Conservation (phyloP, 2,888 invertebrate genomes). For the Cheilosia vulpina region DNA sequence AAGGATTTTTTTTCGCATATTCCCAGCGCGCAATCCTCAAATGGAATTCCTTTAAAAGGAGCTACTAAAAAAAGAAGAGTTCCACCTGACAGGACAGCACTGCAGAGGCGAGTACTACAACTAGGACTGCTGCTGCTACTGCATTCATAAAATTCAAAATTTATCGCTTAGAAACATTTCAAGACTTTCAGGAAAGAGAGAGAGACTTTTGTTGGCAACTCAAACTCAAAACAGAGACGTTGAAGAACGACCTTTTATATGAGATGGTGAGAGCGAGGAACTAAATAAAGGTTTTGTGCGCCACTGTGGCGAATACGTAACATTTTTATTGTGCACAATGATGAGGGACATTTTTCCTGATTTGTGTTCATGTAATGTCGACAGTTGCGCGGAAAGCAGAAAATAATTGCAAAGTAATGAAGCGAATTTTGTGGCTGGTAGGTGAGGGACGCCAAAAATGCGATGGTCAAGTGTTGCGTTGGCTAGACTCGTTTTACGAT, state of each 20-base stretch:
- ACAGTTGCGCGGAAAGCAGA: not conserved
- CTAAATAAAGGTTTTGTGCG: not conserved
- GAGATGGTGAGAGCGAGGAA: not conserved
- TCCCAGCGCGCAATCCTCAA: slow-evolving; percentile 39
- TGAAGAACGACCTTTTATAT: slow-evolving; percentile 16
- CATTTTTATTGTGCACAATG: slow-evolving; percentile 20
- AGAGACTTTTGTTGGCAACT: slow-evolving; percentile 13
- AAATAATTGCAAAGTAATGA: not conserved
- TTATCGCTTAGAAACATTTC: slow-evolving; percentile 62
- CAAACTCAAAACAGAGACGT: slow-evolving; percentile 14
- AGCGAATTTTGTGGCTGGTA: not conserved
- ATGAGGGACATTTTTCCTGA: not conserved
- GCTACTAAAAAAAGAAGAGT: not conserved
- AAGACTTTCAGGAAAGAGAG: slow-evolving; percentile 24
- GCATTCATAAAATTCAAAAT: slow-evolving; percentile 70
- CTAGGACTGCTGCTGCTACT: slow-evolving; percentile 25
- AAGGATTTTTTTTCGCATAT: not conserved
- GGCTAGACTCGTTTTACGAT: too few relatives aligned
- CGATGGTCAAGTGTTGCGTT: not conserved
- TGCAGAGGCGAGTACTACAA: slow-evolving; percentile 4
- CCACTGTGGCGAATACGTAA: slow-evolving; percentile 23
- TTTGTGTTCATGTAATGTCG: not conserved
- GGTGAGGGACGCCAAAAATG: too few relatives aligned
- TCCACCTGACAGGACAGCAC: slow-evolving; percentile 21
- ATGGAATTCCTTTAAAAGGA: slow-evolving; percentile 30